Base-by-base conservation (phyloP, 2,888 invertebrate species). In the Spodoptera littoralis region DNA sequence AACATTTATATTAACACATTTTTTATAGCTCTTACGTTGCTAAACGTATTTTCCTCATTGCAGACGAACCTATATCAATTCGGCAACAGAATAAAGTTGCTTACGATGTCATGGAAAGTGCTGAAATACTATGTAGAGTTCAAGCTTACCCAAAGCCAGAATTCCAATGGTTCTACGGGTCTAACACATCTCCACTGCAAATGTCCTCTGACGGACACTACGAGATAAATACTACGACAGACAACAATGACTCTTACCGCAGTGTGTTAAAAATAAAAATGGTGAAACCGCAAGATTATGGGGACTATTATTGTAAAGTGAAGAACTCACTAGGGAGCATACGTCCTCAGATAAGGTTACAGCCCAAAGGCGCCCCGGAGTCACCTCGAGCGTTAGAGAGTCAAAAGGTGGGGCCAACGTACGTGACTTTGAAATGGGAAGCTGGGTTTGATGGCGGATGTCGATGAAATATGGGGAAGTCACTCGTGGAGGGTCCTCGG, bases 71-170 rank as follows among this genome's bases (percentile, higher is more conserved):
- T 1, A 98, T 98, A 77, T 96, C 97, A 36, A 95, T 98, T 44
- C 97, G 97, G 86, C 97, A 97, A 82, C 97, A 98, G 88, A 97
- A 97, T 83, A 98, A 98, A 92, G 98, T 98, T 0, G 98, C 98
- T 0, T 98, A 97, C 84, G 98, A 98, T 86, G 90, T 97, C 6
- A 95, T 96, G 65, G 98, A 98, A 90, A 97, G 96, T 0, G 98
- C 98, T 0, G 97, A 98, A 88, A 97, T 99, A 27, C 96, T 97
- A 0, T 98, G 98, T 89, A 96, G 97, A 84, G 98, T 98, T 12
- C 98, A 98, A 85, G 98, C 98, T 0, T 98, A 98, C 90, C 98
- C 98, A 0, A 97, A 98, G 82, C 98, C 98, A 0, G 98, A 98
- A 85, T 98, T 98, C 90, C 98, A 98, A 83, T 99, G 98, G 98